Percentiles rank a stretch among this genome's conserved stretches.
These are phyloP conservation scores for Rhyacophila brunnea DNA, from an alignment of 1,140 invertebrate genomes.

Conservation along the genomic window DNA sequence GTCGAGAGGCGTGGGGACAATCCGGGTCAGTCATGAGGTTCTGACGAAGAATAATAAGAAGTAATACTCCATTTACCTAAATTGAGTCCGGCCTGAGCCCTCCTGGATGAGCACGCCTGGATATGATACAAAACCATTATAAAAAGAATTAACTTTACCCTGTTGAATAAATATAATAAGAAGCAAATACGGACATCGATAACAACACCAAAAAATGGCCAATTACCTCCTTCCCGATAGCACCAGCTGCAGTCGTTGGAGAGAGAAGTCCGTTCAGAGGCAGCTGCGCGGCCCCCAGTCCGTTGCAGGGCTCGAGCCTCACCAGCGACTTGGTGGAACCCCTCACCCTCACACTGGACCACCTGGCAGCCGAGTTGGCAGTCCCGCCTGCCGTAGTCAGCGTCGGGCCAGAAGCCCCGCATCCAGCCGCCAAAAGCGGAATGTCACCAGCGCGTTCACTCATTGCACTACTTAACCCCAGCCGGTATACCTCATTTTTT, in stretches of 20 bases:
- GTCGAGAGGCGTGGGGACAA: too few species aligned
- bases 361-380: conserved; percentile 51
- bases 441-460: conserved; percentile 47
- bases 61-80: too few species aligned
- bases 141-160: too few species aligned
- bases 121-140: too few species aligned
- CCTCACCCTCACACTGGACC: conserved; percentile 59
- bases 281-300: conserved; percentile 52
- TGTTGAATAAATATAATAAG: too few species aligned
- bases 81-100: too few species aligned
- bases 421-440: conserved; percentile 41
- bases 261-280: conserved; percentile 33
- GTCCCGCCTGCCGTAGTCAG: conserved; percentile 36
- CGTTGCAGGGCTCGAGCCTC: conserved; percentile 61
- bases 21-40: too few species aligned
- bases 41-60: too few species aligned
- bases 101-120: too few species aligned
- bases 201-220: too few species aligned
- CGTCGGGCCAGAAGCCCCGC: conserved; percentile 37
- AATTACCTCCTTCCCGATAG: conserved; percentile 57
- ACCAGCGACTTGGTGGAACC: conserved; percentile 60
- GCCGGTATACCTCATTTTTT: too few species aligned
- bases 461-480: conserved; percentile 32
- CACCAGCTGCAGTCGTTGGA: conserved; percentile 37
- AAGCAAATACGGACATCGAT: too few species aligned